Conservation (phyloP, 2,888 invertebrate species). For the Sipha maydis region DNA sequence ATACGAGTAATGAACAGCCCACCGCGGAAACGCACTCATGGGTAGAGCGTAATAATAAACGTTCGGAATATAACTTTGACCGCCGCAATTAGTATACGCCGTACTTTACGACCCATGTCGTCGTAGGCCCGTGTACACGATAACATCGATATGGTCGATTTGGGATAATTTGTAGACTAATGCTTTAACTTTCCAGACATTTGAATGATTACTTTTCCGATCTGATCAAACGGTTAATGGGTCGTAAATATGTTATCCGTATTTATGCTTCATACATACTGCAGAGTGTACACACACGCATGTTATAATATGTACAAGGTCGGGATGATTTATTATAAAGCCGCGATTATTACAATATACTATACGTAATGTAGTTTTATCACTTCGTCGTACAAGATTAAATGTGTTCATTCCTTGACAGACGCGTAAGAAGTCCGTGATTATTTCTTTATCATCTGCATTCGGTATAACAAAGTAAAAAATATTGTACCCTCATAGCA, state of each 20-base stretch:
- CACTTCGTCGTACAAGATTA: not conserved
- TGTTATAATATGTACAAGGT: not conserved
- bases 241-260: not conserved
- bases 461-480: not conserved
- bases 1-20: not conserved
- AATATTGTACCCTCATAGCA: no score
- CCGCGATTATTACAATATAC: not conserved
- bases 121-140: not conserved
- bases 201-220: constrained; percentile 26
- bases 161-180: constrained; percentile 18
- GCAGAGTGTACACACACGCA: no score
- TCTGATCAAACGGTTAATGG: constrained; percentile 32
- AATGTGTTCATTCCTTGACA: not conserved
- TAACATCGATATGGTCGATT: constrained; percentile 9
- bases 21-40: not conserved
- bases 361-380: not conserved
- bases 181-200: constrained; percentile 42
- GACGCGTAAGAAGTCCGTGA: not conserved
- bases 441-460: not conserved
- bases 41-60: not conserved
- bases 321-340: not conserved
- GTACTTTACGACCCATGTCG: constrained; percentile 5
- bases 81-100: not conserved
- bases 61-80: not conserved
- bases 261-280: not conserved